Percentiles rank a stretch among this genome's conserved stretches.
phyloP scores from a whole-genome alignment of 2,888 invertebrate species.

The Nebria brevicollis region DNA sequence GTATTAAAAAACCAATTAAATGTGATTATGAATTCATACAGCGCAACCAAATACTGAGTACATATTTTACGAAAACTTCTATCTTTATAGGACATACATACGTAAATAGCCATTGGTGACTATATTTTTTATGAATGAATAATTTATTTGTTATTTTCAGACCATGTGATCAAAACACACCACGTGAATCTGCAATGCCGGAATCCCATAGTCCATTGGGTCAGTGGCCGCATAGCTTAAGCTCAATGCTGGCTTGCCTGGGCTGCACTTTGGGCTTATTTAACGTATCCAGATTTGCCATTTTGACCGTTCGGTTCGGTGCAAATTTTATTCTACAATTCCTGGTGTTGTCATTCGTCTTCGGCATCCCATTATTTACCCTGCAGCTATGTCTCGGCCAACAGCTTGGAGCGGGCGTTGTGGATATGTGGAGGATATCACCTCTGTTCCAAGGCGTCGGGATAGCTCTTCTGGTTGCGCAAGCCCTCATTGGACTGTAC shows the following conservation, averaged over 20 bases:
- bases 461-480: conserved; percentile 80
- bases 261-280: conserved; percentile 89
- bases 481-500: conserved; percentile 85
- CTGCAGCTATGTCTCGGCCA: conserved; percentile 88
- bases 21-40: neutral
- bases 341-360: conserved; percentile 80
- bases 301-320: conserved; percentile 88
- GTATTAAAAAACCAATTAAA: neutral
- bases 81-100: too few relatives aligned
- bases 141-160: conserved; percentile 58
- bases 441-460: conserved; percentile 93
- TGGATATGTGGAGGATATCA: conserved; percentile 94
- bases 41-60: neutral
- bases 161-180: conserved; percentile 64
- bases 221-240: conserved; percentile 77
- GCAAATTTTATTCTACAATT: conserved; percentile 91
- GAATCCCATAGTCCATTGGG: conserved; percentile 67
- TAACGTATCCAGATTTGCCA: conserved; percentile 88
- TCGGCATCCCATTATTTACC: conserved; percentile 86
- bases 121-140: neutral
- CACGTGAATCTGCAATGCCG: conserved; percentile 60
- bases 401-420: conserved; percentile 83
- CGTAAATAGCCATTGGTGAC: too few relatives aligned
- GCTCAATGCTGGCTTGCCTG: conserved; percentile 82
- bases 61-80: neutral